Evolutionary conservation across 2,888 invertebrate species (phyloP), one percentile per base, ranked within the genome.

Genomic region (Helobdella robusta): DNA sequence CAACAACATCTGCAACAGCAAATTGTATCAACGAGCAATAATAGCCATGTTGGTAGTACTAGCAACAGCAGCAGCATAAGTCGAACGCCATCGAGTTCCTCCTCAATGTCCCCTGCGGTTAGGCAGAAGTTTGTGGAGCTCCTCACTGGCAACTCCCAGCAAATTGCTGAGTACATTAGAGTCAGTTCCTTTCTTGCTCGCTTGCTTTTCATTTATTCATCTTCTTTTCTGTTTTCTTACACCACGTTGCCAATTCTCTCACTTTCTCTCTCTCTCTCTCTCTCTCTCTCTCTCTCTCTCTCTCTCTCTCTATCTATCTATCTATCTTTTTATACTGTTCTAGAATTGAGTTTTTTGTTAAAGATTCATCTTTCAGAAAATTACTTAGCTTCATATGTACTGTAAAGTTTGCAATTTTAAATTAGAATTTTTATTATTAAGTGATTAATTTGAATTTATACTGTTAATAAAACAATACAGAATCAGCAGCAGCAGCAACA

Each of bases 401-500:
- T n/a, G n/a, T 54, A 32, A 25, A 30, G 5, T 54, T 6, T 11
- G 4, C 32, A 30, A 15, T 54, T 30, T 28, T 28, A 6, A 30
- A n/a, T 54, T 4, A 4, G 8, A 25, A 30, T 54, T 4, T 54
- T 50, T 50, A 20, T 11, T 50, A 6, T 6, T 50, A 20, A 6
- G 8, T n/a, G 18, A 20, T 20, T n/a, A 8, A 20, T 11, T 50
- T 50, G 6, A 6, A 50, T 8, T 50, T 20, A 6, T 30, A n/a
- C 32, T 18, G 18, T 54, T 5, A 54, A 25, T 23, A 20, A 25
- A 28, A 54, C 4, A 28, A 6, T 6, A 3, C 54, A 54, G 54
- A 28, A 54, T 15, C 8, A 54, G 5, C 62, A 62, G 46, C 48
- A 48, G 5, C 62, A 50, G 20, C 62, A 62, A 44, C 60, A 60